Base-by-base conservation (phyloP, 2,797 vertebrate species). In the Nyctalus aviator region DNA sequence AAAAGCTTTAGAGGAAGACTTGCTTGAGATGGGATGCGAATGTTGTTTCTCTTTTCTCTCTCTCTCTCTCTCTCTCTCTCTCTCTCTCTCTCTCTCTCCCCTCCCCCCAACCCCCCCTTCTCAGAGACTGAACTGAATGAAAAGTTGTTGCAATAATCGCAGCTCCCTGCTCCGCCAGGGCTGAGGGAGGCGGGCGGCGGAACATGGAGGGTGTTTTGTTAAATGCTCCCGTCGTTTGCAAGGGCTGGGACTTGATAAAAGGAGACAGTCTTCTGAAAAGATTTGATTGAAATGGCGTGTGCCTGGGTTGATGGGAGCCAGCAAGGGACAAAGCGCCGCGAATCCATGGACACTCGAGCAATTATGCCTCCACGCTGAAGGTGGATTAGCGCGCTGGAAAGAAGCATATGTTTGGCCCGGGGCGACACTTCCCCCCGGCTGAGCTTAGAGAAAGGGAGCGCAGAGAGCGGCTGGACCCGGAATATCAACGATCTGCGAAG, bases 351-450 rank as follows among this genome's bases (percentile, higher is more conserved):
- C 99, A 99, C 99, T 99, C 98, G 98, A 99, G 99, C 99, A 99
- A 99, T 99, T 99, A 99, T 99, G 99, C 99, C 99, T 99, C 99
- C 99, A 99, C 99, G 99, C 99, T 99, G 99, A 99, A 99, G 99
- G 99, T 99, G 99, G 99, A 99, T 99, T 99, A 99, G 99, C 98
- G 99, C 99, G 98, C 99, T 99, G 99, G 99, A 99, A 99, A 99
- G 99, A 99, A 99, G 99, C 99, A 99, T 99, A 99, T 99, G 99
- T 99, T 99, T 99, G 99, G 99, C 99, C 99, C 98, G 99, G 98
- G 99, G 99, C 99, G 98, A 99, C 99, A 98, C 99, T 98, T 97
- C 99, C 99, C 99, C 99, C 99, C 98, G 99, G 99, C 99, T 99
- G 99, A 99, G 99, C 99, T 98, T 98, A 99, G 99, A 99, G 99